Evolutionary conservation across 2,113 vertebrate species (phyloP).

Genomic region (Ceratotherium simum): DNA sequence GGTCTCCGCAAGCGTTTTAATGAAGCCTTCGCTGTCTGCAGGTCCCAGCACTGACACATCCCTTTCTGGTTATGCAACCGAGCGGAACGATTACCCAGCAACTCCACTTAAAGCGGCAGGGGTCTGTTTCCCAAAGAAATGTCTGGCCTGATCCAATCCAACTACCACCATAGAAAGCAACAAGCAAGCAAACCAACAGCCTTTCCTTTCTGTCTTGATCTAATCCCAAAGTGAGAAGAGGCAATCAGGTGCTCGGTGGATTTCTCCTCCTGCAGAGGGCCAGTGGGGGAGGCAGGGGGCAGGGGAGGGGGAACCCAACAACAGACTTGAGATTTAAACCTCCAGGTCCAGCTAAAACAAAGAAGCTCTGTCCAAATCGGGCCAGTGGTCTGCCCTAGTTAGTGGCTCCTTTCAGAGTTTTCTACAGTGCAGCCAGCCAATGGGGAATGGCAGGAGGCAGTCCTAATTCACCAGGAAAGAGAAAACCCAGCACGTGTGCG

Average conservation of each 20-base stretch:
- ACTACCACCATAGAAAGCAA: background rate
- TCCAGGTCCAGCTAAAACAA: slow-evolving; percentile 39
- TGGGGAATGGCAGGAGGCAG: slow-evolving; percentile 37
- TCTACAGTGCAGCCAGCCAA: background rate
- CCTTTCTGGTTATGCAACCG: slow-evolving; percentile 88
- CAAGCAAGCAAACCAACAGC: background rate
- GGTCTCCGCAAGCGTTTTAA: slow-evolving; percentile 89
- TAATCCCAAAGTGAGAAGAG: background rate
- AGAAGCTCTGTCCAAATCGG: slow-evolving; percentile 47
- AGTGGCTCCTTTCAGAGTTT: slow-evolving; percentile 41
- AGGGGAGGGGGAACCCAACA: background rate
- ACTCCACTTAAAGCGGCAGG: slow-evolving; percentile 82
- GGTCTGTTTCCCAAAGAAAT: slow-evolving; percentile 79
- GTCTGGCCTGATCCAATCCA: slow-evolving; percentile 16
- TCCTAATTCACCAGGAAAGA: background rate
- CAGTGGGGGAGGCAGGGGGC: fast-evolving
- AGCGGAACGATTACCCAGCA: slow-evolving; percentile 83
- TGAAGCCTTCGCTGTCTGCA: slow-evolving; percentile 90
- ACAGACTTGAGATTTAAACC: slow-evolving; percentile 19
- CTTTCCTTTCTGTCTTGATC: background rate
- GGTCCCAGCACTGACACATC: slow-evolving; percentile 86
- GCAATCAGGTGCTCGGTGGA: background rate
- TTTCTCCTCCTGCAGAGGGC: background rate
- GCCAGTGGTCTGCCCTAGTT: slow-evolving; percentile 53
- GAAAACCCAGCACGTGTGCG: background rate